Evolutionary conservation across 2,888 invertebrate genomes (phyloP), one percentile per base, ranked within the genome.

Genomic region (Xanthostigma xanthostigma): DNA sequence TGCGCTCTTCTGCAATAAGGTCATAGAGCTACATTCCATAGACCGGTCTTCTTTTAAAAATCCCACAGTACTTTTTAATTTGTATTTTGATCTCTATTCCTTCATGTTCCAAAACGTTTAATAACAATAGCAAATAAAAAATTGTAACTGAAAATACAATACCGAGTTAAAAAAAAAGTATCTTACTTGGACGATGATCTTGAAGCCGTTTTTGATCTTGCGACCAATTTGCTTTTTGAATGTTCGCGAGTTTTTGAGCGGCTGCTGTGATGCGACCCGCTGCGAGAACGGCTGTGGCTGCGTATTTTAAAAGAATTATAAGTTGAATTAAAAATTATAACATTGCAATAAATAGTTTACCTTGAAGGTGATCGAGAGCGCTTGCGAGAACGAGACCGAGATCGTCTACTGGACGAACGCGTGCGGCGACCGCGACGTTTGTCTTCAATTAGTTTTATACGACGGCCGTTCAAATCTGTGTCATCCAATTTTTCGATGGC

Each of bases 401-500:
- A 78, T 37, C 84, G 76, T 13, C 81, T 82, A 55, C 80, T 74
- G 0, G 81, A 80, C 50, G 84, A 82, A 0, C 84, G 82, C 3
- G 83, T 81, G 53, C 84, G 76, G n/a, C 83, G 75, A 57, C 84
- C 79, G 49, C 84, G 79, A 36, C 84, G 76, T 53, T 73, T 73
- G 62, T 95, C 95, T 68, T 96, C 95, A 50, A 93, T 79, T 56
- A 97, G 73, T 48, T 84, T 84, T 55, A 97, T 87, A 54, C 91
- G 81, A 11, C 96, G 83, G 0, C 97, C 97, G 69, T 93, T 95
- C 59, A 97, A 71, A 62, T 97, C 96, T 0, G 93, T 91, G 59
- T 90, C 91, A n/a, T n/a, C n/a, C n/a, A n/a, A n/a, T n/a, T n/a
- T n/a, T n/a, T n/a, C n/a, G n/a, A n/a, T n/a, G n/a, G 65, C 96